A percentile compares a stretch with the other conserved stretches of the same genome.
These are phyloP conservation scores for Struthidea cinerea DNA, from an alignment of 2,113 vertebrate genomes.

Conservation along the genomic window DNA sequence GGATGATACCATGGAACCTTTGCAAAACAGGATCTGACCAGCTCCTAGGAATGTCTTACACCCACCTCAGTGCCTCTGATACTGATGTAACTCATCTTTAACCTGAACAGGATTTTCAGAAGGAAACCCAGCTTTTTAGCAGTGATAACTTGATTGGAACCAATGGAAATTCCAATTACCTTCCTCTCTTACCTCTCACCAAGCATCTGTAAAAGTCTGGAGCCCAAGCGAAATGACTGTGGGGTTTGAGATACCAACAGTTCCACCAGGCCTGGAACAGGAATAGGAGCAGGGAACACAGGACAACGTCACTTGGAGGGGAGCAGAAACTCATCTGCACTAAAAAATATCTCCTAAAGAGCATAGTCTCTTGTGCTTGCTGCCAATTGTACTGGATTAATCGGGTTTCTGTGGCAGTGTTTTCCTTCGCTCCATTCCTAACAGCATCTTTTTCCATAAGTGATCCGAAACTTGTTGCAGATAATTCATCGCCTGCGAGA, in stretches of 20 bases:
- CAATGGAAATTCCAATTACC: neutral
- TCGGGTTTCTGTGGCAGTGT: slow-evolving; percentile 21
- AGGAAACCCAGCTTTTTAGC: neutral
- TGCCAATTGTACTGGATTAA: slow-evolving; percentile 19
- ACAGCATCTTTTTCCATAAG: neutral
- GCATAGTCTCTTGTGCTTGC: neutral
- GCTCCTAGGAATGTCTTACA: neutral
- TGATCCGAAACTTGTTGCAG: neutral
- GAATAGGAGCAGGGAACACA: neutral
- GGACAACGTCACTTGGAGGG: neutral
- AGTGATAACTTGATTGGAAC: neutral
- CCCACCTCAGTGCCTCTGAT: neutral
- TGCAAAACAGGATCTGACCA: neutral
- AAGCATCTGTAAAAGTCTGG: neutral
- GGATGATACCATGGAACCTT: neutral
- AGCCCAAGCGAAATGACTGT: neutral
- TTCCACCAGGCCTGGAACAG: neutral
- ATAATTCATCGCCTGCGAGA: neutral
- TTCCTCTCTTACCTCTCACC: neutral
- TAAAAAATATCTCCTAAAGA: neutral
- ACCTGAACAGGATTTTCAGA: neutral
- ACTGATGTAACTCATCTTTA: neutral
- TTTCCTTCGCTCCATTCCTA: neutral
- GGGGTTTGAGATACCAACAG: neutral
- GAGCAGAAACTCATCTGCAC: neutral